These are phyloP conservation scores for Hirtodrosophila histrioides DNA, from an alignment of 2,888 invertebrate species.

Conservation along the genomic window DNA sequence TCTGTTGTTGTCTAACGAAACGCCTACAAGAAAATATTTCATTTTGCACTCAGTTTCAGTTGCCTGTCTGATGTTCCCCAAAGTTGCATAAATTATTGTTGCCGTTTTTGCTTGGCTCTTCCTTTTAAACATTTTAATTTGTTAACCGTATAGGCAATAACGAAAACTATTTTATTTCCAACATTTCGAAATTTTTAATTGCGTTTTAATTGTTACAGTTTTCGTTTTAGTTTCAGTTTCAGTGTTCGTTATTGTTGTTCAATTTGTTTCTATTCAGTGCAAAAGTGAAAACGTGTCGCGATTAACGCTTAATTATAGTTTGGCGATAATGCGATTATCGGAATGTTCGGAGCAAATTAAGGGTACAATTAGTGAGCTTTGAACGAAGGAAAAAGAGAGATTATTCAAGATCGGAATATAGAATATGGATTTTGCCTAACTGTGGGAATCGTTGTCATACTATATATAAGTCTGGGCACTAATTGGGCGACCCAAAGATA, in stretches of 20 bases:
- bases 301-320: slow-evolving; percentile 54
- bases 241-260: slow-evolving; percentile 24
- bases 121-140: slow-evolving; percentile 43
- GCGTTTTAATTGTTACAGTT: slow-evolving; percentile 64
- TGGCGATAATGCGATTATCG: slow-evolving; percentile 63
- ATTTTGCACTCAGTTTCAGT: slow-evolving; percentile 44
- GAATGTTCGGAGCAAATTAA: slow-evolving; percentile 7
- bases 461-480: slow-evolving; percentile 1
- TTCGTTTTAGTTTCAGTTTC: slow-evolving; percentile 39
- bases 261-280: slow-evolving; percentile 22
- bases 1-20: slow-evolving; percentile 39
- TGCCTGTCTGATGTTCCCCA: slow-evolving; percentile 48
- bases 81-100: slow-evolving; percentile 70
- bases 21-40: slow-evolving; percentile 63
- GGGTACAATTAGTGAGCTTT: background rate
- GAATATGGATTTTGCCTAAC: no score
- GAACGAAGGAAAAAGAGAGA: slow-evolving; percentile 1
- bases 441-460: no score
- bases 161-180: slow-evolving; percentile 21
- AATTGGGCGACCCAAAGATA: background rate
- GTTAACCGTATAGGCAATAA: slow-evolving; percentile 28
- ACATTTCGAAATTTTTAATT: slow-evolving; percentile 62
- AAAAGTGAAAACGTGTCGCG: slow-evolving; percentile 73
- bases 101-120: slow-evolving; percentile 36
- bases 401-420: background rate